Evolutionary conservation across 1,140 invertebrate genomes (phyloP), one percentile per base, ranked within the genome.

Genomic region (Aphis craccivora): DNA sequence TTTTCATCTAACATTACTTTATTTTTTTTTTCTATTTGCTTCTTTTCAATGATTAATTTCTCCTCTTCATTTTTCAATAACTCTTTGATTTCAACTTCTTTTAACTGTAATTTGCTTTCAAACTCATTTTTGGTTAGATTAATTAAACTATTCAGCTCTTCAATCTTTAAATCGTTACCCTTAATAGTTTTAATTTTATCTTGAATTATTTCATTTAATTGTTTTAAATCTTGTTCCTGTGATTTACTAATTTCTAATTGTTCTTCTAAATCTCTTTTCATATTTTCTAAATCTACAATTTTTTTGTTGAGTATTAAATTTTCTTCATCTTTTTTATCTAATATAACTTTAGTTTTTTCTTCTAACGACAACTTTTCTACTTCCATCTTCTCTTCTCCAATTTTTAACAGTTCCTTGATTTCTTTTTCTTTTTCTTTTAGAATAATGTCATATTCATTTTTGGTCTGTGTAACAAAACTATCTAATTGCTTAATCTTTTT

Each of bases 391-490:
- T 92, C 48, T 40, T 92, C 11, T 53, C n/a, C 48, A 53, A 55
- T 84, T 53, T 86, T 84, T 40, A 20, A 37, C 23, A 93, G 43
- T 55, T 84, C 23, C 40, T 93, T 84, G 8, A 93, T 93, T 93
- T 93, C 91, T 84, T 86, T 45, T 30, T 93, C 91, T 84, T 93
- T 93, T 37, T 53, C 14, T 20, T 93, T 60, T n/a, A 93, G 7
- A 18, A 40, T 86, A 84, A 30, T 5, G 18, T 55, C 35, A 23
- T 84, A 93, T 55, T 53, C 37, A 51, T 53, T 84, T 83, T 84
- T 83, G 0, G 25, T 83, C 30, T 93, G 67, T 43, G 37, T 20
- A 53, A 53, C 53, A 40, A 55, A 53, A 51, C 40, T 22, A 53
- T 84, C 81, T 40, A 86, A 84, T 25, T 86, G 22, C 43, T 84